Conservation (phyloP, 1,140 invertebrate genomes). For the Camponotus pennsylvanicus region DNA sequence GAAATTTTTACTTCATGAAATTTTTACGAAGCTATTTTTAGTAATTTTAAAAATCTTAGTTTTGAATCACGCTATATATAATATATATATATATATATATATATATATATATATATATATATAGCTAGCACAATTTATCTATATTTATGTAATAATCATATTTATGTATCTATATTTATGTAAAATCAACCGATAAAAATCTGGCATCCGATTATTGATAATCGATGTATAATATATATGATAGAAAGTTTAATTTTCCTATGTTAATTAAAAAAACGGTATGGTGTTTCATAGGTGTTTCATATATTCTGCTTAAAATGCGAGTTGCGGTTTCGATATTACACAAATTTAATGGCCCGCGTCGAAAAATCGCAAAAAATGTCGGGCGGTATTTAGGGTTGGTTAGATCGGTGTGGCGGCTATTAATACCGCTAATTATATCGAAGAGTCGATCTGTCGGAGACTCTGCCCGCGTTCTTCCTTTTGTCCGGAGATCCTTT, state of each 20-base stretch:
- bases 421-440: constrained; percentile 53
- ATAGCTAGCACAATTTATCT: neutral
- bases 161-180: neutral
- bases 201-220: constrained; percentile 32
- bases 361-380: constrained; percentile 33
- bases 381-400: constrained; percentile 12
- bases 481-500: constrained; percentile 48
- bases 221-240: neutral
- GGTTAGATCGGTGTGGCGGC: neutral
- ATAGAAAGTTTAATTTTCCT: constrained; percentile 21
- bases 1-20: neutral
- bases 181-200: constrained; percentile 8
- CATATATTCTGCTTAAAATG: neutral
- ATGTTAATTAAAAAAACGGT: constrained; percentile 34
- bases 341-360: constrained; percentile 40
- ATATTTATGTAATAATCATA: neutral
- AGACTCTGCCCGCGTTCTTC: constrained; percentile 21
- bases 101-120: neutral
- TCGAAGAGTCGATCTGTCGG: constrained; percentile 37
- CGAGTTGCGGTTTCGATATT: constrained; percentile 28
- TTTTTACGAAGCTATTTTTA: neutral
- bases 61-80: neutral
- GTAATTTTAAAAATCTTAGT: constrained; percentile 14
- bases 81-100: too few species aligned
- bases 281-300: neutral